Evolutionary conservation across 1,140 invertebrate genomes (phyloP).

Genomic region (Drosophila micromelanica): DNA sequence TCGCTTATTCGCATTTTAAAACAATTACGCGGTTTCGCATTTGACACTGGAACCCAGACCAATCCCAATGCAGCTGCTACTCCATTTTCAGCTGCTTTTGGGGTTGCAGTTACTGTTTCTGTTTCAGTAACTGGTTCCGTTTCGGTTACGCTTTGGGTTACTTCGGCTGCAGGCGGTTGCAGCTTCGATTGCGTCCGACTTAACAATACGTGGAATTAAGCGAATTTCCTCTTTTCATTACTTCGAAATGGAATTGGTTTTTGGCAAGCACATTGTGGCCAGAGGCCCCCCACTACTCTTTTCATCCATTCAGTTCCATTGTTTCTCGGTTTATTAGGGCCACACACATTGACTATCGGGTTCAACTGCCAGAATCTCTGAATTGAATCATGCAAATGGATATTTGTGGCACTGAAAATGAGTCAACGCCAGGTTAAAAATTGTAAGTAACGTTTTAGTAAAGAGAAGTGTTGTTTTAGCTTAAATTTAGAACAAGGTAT

Average conservation of each 20-base stretch:
- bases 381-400: slow-evolving; percentile 28
- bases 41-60: slow-evolving; percentile 55
- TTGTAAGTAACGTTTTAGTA: background rate
- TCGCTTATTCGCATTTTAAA: slow-evolving; percentile 67
- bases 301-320: background rate
- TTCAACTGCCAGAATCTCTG: background rate
- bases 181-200: slow-evolving; percentile 63
- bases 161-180: slow-evolving; percentile 31
- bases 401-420: slow-evolving; percentile 1
- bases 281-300: background rate
- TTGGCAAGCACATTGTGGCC: slow-evolving; percentile 31
- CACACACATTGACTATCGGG: slow-evolving; percentile 5
- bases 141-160: slow-evolving; percentile 15
- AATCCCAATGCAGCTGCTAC: slow-evolving; percentile 1
- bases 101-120: slow-evolving; percentile 7
- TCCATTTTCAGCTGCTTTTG: slow-evolving; percentile 21
- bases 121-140: slow-evolving; percentile 13
- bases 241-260: slow-evolving; percentile 72
- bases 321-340: slow-evolving; percentile 31
- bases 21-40: slow-evolving; percentile 78
- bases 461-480: background rate
- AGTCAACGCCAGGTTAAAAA: background rate
- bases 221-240: slow-evolving; percentile 77
- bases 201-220: slow-evolving; percentile 77
- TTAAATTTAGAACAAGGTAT: no score